Conservation (phyloP, 2,113 vertebrate genomes). For the Tetraodon nigroviridis region DNA sequence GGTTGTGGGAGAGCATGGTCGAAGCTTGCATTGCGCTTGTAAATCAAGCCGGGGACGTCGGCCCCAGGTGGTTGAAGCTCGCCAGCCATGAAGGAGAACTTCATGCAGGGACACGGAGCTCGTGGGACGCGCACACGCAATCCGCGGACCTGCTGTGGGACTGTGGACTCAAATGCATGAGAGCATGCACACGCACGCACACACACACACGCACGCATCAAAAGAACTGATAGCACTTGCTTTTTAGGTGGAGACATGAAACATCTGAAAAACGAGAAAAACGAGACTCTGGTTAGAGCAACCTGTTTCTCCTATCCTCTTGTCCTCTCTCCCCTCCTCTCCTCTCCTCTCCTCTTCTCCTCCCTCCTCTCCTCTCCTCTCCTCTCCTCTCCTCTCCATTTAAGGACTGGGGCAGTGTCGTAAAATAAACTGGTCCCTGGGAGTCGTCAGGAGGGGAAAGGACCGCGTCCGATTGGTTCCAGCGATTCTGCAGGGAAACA, state of each 20-base stretch:
- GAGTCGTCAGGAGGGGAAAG: constrained; percentile 36
- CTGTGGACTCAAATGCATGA: not conserved
- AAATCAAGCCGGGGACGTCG: constrained; percentile 72
- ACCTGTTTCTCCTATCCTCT: too few relatives aligned
- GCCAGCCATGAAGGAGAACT: constrained; percentile 34
- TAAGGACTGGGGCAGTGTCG: constrained; percentile 48
- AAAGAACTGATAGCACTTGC: not conserved
- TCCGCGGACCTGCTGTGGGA: constrained; percentile 2
- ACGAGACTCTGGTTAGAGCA: constrained; percentile 23
- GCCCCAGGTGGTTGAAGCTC: constrained; percentile 22
- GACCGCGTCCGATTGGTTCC: constrained; percentile 33
- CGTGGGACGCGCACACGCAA: constrained; percentile 10
- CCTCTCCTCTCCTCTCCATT: constrained; percentile 51
- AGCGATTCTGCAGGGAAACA: constrained; percentile 33
- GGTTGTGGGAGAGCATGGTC: too few relatives aligned
- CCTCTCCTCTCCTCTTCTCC: constrained; percentile 22
- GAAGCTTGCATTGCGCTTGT: too few relatives aligned
- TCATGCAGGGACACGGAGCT: constrained; percentile 12
- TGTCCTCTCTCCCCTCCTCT: too few relatives aligned
- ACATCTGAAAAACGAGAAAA: constrained; percentile 19
- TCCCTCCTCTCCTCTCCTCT: constrained; percentile 15
- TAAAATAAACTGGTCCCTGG: constrained; percentile 58
- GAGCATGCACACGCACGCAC: too few relatives aligned
- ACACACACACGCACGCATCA: too few relatives aligned
- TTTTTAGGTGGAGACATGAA: constrained; percentile 12